phyloP scores from a whole-genome alignment of 2,113 vertebrate species.

The Poeciliopsis prolifica region DNA sequence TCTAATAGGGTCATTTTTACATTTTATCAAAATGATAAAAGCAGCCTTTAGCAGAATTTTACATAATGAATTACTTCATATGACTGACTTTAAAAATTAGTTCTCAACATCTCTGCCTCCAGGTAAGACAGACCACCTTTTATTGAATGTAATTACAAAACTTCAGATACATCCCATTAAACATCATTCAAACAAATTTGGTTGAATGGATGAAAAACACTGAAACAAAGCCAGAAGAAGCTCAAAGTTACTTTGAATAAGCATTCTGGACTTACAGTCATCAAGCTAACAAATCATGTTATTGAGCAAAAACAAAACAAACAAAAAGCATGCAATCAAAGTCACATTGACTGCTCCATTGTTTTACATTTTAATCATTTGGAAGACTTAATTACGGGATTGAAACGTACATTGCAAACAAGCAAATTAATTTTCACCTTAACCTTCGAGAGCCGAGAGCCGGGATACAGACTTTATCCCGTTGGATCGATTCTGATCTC shows the following conservation, averaged over 20 bases:
- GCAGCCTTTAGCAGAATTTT: too few species aligned
- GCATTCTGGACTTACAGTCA: conserved; percentile 34
- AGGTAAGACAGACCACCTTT: too few species aligned
- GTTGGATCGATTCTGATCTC: conserved; percentile 73
- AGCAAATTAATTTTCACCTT: conserved; percentile 80
- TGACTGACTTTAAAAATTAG: too few species aligned
- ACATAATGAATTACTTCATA: too few species aligned
- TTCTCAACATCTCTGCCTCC: too few species aligned
- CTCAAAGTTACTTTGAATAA: conserved; percentile 40
- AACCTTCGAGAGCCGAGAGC: conserved; percentile 62
- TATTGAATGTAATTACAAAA: not conserved
- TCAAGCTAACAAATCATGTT: conserved; percentile 48
- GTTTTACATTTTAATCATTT: conserved; percentile 76
- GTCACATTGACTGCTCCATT: conserved; percentile 69
- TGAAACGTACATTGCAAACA: conserved; percentile 71
- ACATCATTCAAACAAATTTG: not conserved
- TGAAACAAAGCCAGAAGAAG: too few species aligned
- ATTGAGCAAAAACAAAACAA: conserved; percentile 26
- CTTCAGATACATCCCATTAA: not conserved
- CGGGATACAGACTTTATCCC: conserved; percentile 60
- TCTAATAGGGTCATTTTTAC: too few species aligned
- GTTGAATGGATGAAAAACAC: not conserved
- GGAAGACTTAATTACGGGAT: conserved; percentile 66
- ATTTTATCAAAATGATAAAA: too few species aligned
- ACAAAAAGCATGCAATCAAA: conserved; percentile 64